Evolutionary conservation across 2,888 invertebrate genomes (phyloP).

Genomic region (Drosophila meridiana): DNA sequence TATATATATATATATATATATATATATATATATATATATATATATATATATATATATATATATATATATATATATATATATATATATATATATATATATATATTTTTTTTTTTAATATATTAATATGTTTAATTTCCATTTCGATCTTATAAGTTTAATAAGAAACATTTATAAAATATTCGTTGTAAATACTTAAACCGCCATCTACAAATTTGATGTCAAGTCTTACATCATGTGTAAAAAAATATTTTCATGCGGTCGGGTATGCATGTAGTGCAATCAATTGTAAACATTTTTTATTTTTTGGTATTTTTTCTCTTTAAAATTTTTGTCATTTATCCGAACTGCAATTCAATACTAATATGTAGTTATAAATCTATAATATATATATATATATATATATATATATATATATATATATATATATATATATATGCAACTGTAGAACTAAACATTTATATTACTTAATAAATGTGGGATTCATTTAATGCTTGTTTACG

Average conservation of each 20-base stretch:
- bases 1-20: conserved; percentile 38
- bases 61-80: conserved; percentile 36
- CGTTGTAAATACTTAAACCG: conserved; percentile 71
- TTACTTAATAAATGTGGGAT: neutral
- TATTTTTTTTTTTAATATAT: neutral
- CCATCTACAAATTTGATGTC: conserved; percentile 57
- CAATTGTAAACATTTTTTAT: conserved; percentile 15
- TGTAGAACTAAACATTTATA: neutral
- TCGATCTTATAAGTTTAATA: conserved; percentile 38
- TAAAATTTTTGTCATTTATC: neutral
- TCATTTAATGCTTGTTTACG: neutral
- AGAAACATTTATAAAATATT: conserved; percentile 73
- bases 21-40: conserved; percentile 13
- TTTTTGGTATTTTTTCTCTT: neutral
- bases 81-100: conserved; percentile 35
- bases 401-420: neutral
- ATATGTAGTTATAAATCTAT: neutral
- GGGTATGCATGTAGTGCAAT: conserved; percentile 33
- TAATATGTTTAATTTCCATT: conserved; percentile 4
- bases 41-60: neutral
- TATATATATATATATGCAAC: neutral
- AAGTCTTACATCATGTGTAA: conserved; percentile 62
- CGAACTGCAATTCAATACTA: neutral
- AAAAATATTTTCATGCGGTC: conserved; percentile 59
- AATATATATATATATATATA: conserved; percentile 1